phyloP scores from a whole-genome alignment of 2,888 invertebrate genomes.

The Rhopalosiphum nymphaeae region DNA sequence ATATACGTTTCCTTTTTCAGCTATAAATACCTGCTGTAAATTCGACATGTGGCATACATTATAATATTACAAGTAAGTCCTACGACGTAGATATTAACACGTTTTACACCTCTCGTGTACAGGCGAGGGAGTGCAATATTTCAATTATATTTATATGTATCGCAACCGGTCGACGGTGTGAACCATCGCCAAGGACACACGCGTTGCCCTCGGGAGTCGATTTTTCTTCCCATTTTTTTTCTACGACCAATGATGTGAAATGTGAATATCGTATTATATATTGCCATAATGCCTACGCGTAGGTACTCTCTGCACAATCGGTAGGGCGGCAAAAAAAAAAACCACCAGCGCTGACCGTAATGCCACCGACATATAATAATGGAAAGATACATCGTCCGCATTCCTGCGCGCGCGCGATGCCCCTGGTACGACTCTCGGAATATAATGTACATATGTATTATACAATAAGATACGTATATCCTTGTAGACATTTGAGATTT shows the following conservation, averaged over 20 bases:
- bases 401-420: background rate
- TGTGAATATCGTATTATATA: background rate
- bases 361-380: background rate
- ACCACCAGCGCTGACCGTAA: background rate
- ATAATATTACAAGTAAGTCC: background rate
- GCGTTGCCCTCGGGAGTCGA: background rate
- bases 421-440: background rate
- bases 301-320: background rate
- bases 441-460: background rate
- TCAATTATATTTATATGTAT: background rate
- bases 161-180: slow-evolving; percentile 29
- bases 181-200: background rate
- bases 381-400: background rate
- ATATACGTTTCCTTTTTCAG: slow-evolving; percentile 4
- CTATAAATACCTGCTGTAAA: background rate
- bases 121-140: slow-evolving; percentile 15
- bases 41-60: background rate
- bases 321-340: background rate
- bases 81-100: slow-evolving; percentile 12
- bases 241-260: background rate
- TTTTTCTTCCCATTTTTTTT: background rate
- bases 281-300: background rate
- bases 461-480: background rate
- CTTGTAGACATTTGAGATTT: background rate
- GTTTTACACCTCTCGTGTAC: background rate